These are phyloP conservation scores for Pardalotus punctatus DNA, from an alignment of 2,113 vertebrate genomes.

Conservation along the genomic window DNA sequence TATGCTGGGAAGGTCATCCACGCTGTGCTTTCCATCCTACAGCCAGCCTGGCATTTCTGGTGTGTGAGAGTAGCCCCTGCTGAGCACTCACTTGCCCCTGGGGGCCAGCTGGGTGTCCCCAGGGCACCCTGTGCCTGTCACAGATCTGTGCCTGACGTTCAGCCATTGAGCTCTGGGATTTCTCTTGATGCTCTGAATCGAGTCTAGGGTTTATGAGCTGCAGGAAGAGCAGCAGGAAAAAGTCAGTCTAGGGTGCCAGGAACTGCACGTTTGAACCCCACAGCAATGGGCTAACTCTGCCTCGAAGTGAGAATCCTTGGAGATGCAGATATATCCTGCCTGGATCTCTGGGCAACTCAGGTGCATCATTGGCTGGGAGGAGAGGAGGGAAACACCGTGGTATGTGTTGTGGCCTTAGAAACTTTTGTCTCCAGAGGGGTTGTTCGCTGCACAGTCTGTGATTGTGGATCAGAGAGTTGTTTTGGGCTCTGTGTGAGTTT, in stretches of 20 bases:
- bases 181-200: not conserved
- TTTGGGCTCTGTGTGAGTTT: not conserved
- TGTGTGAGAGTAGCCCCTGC: not conserved
- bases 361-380: not conserved
- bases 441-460: not conserved
- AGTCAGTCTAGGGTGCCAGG: fast-evolving
- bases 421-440: not conserved
- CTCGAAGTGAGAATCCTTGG: fast-evolving
- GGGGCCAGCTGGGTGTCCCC: not conserved
- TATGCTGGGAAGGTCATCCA: fast-evolving
- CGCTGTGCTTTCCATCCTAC: not conserved
- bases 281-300: not conserved
- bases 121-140: fast-evolving
- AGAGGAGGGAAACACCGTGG: not conserved
- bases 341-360: not conserved
- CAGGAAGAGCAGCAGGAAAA: not conserved
- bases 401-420: not conserved
- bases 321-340: not conserved
- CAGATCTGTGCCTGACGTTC: fast-evolving
- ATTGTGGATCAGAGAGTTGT: not conserved
- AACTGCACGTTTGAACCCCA: not conserved
- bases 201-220: not conserved
- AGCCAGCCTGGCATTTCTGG: not conserved
- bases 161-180: not conserved
- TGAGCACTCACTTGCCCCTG: not conserved